phyloP scores from a whole-genome alignment of 37 sponge, comb jelly and placozoan species.

The Cliona cf. orientalis region DNA sequence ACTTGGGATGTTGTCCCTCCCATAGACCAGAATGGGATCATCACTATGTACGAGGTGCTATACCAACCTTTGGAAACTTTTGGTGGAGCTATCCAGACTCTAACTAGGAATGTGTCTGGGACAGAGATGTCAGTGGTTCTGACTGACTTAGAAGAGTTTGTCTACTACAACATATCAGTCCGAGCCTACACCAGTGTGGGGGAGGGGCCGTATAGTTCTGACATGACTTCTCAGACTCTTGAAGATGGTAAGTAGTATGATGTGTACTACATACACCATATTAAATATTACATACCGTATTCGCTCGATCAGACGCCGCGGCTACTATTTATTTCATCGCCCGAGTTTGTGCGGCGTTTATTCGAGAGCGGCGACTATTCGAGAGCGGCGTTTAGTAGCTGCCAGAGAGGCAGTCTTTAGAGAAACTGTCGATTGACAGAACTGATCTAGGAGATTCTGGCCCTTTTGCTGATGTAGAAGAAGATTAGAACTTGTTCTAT shows the following conservation, averaged over 20 bases:
- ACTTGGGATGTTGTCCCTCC: conserved; percentile 11
- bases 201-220: too few species aligned
- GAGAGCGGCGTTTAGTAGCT: conserved; percentile 55
- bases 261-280: too few species aligned
- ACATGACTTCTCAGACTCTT: too few species aligned
- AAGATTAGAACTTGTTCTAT: too few species aligned
- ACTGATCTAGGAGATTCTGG: too few species aligned
- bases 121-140: neutral
- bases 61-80: conserved; percentile 10
- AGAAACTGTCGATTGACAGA: too few species aligned
- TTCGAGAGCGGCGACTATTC: neutral
- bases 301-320: conserved; percentile 21
- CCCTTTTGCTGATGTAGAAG: too few species aligned
- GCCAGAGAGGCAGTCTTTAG: too few species aligned
- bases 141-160: conserved; percentile 17
- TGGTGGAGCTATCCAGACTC: neutral
- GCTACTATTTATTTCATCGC: conserved; percentile 14
- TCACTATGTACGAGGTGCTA: conserved; percentile 16
- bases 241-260: too few species aligned
- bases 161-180: conserved; percentile 29
- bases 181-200: conserved; percentile 52
- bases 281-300: neutral
- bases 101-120: neutral
- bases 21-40: conserved; percentile 21
- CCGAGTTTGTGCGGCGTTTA: conserved; percentile 14